A percentile compares a stretch with the other conserved stretches of the same genome.
Evolutionary conservation across 2,797 vertebrate species (phyloP).

Genomic region (Malurus splendens): DNA sequence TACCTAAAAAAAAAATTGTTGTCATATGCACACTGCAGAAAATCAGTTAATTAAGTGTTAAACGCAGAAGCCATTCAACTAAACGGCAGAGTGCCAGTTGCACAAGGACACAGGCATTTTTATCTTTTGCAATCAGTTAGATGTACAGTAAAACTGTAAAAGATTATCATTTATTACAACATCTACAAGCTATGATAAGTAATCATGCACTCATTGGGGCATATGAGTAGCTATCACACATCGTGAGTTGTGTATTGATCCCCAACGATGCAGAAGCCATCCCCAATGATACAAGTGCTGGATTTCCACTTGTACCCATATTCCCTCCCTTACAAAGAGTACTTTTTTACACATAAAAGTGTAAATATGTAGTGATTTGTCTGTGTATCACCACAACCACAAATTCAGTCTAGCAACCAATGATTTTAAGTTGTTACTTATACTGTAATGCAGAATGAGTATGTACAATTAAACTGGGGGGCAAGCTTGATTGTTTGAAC

Average conservation of each 20-base stretch:
- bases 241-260: background rate
- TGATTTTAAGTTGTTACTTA: background rate
- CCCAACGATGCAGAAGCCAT: background rate
- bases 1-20: background rate
- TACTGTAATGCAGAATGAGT: background rate
- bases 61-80: background rate
- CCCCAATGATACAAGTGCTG: background rate
- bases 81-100: background rate
- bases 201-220: background rate
- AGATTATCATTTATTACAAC: background rate
- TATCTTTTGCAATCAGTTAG: background rate
- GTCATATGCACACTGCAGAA: background rate
- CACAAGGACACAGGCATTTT: background rate
- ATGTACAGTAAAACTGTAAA: background rate
- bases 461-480: background rate
- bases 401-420: background rate
- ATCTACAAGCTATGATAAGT: background rate
- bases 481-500: background rate
- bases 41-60: background rate
- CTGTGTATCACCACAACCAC: background rate
- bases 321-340: background rate
- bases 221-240: background rate
- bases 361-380: background rate
- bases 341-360: background rate
- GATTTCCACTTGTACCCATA: background rate